Base-by-base conservation (phyloP, 2,888 invertebrate species). In the Ormyrus thymus region DNA sequence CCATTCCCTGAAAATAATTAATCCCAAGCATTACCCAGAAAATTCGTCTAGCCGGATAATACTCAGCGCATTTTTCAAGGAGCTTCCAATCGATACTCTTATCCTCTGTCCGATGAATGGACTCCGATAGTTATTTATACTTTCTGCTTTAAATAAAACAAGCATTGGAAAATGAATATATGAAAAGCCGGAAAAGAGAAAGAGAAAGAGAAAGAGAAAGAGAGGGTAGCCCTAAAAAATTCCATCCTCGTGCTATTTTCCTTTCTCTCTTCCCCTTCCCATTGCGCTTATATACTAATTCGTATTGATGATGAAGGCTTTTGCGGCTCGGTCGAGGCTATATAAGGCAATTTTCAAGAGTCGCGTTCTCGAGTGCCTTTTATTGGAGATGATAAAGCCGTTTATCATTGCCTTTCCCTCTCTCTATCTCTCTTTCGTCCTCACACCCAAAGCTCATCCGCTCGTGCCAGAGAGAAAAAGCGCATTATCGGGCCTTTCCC, bases 301-400 rank as follows among this genome's bases (percentile, higher is more conserved):
- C 68, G 78, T 78, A 81, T 78, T 78, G 76, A 81, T 76, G 76
- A 76, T 55, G 81, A 73, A 53, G 53, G 75, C 75, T 66, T 55
- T 68, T 50, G 46, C 13, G 73, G 66, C 9, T 53, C 43, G 62
- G 46, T 15, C 50, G 66, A n/a, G 9, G 48, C 56, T 61, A 58
- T 76, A 69, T 72, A 69, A 70, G 71, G 59, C 55, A 65, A 71
- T 78, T 80, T 78, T 68, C 71, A 61, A 75, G 70, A 77, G 70
- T 69, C 66, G 29, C 65, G 56, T 51, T 43, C 66, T 66, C 74
- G 61, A 81, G 77, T 70, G 61, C 58, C 65, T 79, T 76, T 79
- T 81, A 76, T 81, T 77, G 72, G 61, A 76, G 74, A 74, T 74
- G 73, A 81, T 81, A 79, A 75, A 75, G 81, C 79, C 76, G 76